These are phyloP conservation scores for Acanthiza pusilla DNA, from an alignment of 2,797 vertebrate species.

Conservation along the genomic window DNA sequence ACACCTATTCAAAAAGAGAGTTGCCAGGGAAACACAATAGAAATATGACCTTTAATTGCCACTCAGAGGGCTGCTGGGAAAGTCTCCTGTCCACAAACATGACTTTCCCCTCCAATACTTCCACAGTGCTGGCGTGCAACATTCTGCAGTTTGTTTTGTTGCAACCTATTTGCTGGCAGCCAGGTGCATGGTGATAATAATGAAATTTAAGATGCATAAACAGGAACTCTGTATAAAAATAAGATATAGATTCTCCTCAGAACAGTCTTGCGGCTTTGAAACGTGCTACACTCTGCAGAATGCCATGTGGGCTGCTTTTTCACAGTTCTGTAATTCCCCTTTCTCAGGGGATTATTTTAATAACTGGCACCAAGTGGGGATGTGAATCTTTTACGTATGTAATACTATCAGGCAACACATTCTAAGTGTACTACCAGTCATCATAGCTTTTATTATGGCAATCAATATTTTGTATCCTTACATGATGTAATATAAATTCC, in stretches of 20 bases:
- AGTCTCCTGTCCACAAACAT: background rate
- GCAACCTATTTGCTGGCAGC: background rate
- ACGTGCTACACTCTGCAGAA: background rate
- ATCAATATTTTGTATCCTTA: conserved; percentile 4
- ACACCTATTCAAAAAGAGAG: background rate
- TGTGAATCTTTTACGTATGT: background rate
- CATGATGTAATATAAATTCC: background rate
- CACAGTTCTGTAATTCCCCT: background rate
- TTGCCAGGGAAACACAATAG: background rate
- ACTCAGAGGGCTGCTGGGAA: background rate
- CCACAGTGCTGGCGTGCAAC: background rate
- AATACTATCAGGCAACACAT: background rate
- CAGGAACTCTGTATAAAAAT: background rate
- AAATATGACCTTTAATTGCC: background rate
- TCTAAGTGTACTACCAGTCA: background rate
- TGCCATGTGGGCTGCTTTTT: background rate
- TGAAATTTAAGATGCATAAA: background rate
- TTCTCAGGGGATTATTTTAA: conserved; percentile 8
- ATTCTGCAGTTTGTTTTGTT: background rate
- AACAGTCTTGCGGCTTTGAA: background rate
- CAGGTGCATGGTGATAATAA: background rate
- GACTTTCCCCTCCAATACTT: background rate
- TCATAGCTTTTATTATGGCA: background rate
- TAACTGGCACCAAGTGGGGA: background rate
- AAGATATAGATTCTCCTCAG: background rate